phyloP scores from a whole-genome alignment of 2,888 invertebrate genomes.

The Globia sparganii region DNA sequence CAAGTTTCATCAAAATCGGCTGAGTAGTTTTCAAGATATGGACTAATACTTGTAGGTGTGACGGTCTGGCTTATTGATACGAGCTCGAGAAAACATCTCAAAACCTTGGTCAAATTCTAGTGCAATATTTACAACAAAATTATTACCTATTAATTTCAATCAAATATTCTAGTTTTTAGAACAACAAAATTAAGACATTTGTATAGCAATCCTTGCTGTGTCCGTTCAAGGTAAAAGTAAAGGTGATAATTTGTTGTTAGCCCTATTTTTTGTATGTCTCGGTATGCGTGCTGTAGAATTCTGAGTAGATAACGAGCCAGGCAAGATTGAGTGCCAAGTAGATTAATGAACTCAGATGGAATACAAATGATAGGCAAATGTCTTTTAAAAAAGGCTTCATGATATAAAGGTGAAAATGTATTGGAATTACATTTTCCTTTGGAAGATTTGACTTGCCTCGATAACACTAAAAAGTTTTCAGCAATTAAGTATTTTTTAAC shows the following conservation, averaged over 20 bases:
- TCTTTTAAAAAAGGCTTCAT: not conserved
- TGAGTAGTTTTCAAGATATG: too few species aligned
- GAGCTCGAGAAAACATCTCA: too few species aligned
- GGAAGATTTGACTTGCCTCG: not conserved
- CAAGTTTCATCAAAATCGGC: too few species aligned
- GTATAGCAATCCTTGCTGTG: constrained; percentile 4
- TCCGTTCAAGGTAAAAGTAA: not conserved
- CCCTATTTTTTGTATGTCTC: not conserved
- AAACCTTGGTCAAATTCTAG: too few species aligned
- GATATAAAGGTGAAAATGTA: not conserved
- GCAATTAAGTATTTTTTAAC: not conserved
- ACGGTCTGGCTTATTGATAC: too few species aligned
- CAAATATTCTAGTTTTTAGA: too few species aligned
- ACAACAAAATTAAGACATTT: constrained; percentile 17
- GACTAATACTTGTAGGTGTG: too few species aligned
- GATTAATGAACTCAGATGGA: constrained; percentile 53
- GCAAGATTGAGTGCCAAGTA: constrained; percentile 27
- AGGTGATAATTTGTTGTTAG: constrained; percentile 19
- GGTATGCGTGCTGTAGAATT: constrained; percentile 29
- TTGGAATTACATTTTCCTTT: not conserved
- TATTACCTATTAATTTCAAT: too few species aligned
- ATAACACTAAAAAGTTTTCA: not conserved
- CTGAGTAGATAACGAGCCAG: constrained; percentile 43
- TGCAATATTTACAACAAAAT: too few species aligned
- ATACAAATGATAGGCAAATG: constrained; percentile 42